A percentile compares a stretch with the other conserved stretches of the same genome.
These are phyloP conservation scores for Pseudomyrmex pallidus DNA, from an alignment of 1,140 invertebrate species.

Conservation along the genomic window DNA sequence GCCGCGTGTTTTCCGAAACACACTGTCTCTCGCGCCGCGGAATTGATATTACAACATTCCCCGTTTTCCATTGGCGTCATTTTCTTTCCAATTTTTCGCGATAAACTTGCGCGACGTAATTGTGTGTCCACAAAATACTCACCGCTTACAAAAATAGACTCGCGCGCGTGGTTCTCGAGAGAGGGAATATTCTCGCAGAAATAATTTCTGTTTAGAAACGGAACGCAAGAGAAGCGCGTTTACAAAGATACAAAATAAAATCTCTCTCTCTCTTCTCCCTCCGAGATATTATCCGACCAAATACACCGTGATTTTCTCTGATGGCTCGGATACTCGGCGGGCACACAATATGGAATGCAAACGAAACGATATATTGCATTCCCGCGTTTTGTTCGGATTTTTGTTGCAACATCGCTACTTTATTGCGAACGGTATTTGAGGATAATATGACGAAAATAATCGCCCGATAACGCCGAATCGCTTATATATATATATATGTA, in stretches of 20 bases:
- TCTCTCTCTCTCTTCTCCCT: background rate
- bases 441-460: too few species aligned
- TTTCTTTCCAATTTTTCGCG: background rate
- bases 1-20: conserved; percentile 1
- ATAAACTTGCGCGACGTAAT: background rate
- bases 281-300: background rate
- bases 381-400: too few species aligned
- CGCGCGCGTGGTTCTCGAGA: background rate
- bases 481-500: too few species aligned
- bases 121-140: too few species aligned
- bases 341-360: too few species aligned
- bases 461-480: too few species aligned
- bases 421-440: too few species aligned
- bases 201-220: conserved; percentile 4
- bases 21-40: background rate
- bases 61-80: background rate
- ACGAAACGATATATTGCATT: too few species aligned
- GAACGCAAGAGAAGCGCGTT: background rate
- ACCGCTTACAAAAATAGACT: background rate
- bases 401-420: too few species aligned
- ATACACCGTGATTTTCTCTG: too few species aligned
- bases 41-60: conserved; percentile 8
- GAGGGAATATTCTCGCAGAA: background rate
- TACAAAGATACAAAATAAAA: background rate
- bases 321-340: too few species aligned